Conservation (phyloP, 1,140 invertebrate genomes). For the Trichomalopsis sarcophagae region DNA sequence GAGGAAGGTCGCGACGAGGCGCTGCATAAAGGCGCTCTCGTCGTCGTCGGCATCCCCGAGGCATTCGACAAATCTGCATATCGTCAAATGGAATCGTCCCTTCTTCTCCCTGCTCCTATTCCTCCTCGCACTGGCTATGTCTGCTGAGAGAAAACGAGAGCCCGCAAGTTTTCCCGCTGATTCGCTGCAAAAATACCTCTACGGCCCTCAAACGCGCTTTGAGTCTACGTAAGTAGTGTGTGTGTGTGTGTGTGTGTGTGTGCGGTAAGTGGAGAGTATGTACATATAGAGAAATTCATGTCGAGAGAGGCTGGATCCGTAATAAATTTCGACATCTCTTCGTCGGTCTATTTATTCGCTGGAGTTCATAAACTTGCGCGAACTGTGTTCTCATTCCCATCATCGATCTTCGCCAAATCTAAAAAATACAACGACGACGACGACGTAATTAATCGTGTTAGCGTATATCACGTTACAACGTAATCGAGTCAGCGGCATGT, state of each 20-base stretch:
- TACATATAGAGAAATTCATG: slow-evolving; percentile 18
- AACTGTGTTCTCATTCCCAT: no score
- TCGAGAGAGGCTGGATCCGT: slow-evolving; percentile 27
- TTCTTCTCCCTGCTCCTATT: neutral
- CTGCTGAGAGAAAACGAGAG: neutral
- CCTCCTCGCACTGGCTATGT: neutral
- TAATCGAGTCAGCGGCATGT: neutral
- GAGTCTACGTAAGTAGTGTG: neutral
- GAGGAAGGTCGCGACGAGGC: neutral
- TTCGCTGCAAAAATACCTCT: slow-evolving; percentile 29
- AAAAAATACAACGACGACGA: no score
- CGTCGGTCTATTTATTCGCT: neutral
- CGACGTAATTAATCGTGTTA: no score
- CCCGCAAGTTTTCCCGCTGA: neutral
- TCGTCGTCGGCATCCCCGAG: slow-evolving; percentile 36
- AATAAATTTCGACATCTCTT: slow-evolving; percentile 43
- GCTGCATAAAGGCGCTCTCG: neutral
- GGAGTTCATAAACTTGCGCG: neutral
- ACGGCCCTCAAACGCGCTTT: neutral
- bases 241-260: slow-evolving; percentile 1
- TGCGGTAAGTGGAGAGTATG: slow-evolving; percentile 26
- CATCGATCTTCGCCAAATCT: no score
- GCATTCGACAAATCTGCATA: slow-evolving; percentile 54
- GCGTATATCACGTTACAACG: no score
- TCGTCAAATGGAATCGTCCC: slow-evolving; percentile 50